Evolutionary conservation across 2,113 vertebrate genomes (phyloP), one percentile per base, ranked within the genome.

Genomic region (Mesoclemmys tuberculata): DNA sequence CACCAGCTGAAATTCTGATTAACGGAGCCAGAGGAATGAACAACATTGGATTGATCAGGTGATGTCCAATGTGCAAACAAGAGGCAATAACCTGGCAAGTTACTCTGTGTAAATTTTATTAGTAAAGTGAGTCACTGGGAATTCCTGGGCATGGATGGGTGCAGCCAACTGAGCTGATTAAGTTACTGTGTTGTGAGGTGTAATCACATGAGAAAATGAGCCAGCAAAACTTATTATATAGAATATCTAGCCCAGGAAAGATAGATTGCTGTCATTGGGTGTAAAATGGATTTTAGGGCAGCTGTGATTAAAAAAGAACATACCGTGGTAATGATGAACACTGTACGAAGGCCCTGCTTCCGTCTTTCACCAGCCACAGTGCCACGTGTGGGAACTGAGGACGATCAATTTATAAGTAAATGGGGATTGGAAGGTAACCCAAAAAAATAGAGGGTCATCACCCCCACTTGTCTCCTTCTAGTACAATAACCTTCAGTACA

Each of bases 391-490:
- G 84, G 89, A 93, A 61, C 0, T 80, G 80, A 80, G 85, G 58
- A 9, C 82, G 78, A 79, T 71, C 31, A 90, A 56, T 46, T 91
- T 52, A 85, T 85, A 56, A 79, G 85, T 85, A 52, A 16, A 49
- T 75, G 68, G 71, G 71, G 80, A 84, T 80, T 49, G 79, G 78
- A 93, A 95, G 85, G 82, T 88, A 80, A 26, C 10, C 85, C 92
- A 88, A 78, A 93, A 68, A 0, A 3, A 78, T 90, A 90, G 52
- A n/a, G 92, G 56, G 85, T 58, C 94, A 54, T 82, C 92, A 41
- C 31, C 56, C 84, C 54, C 29, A n/a, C 87, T 95, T 97, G 84
- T 90, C 95, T 82, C 92, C 87, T 88, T 38, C 64, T 38, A 38
- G 35, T 38, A 71, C 35, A 71, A 71, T 71, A 71, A 58, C 71